phyloP scores from a whole-genome alignment of 1,140 invertebrate species.

The Apis laboriosa region DNA sequence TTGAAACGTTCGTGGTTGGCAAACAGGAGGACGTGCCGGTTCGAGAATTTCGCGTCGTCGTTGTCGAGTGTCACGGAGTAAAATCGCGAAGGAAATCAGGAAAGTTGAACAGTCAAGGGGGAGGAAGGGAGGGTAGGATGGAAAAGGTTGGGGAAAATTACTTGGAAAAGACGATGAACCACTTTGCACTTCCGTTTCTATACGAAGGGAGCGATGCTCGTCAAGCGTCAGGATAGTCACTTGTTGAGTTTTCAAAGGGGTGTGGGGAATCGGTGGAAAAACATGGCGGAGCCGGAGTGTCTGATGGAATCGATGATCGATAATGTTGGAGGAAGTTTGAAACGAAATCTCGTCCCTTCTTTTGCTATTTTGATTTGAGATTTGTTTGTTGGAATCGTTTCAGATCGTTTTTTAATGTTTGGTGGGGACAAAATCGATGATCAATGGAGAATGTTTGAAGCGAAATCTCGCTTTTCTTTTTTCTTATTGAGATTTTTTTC shows the following conservation, averaged over 20 bases:
- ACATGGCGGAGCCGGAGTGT: not conserved
- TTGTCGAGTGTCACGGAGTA: not conserved
- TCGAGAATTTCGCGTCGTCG: conserved; percentile 8
- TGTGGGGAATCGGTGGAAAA: not conserved
- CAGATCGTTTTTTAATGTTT: too few relatives aligned
- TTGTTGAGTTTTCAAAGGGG: conserved; percentile 19
- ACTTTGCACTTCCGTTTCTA: not conserved
- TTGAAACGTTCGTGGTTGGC: conserved; percentile 12
- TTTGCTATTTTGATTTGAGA: not conserved
- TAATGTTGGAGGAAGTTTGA: not conserved
- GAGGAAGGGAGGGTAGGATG: too few relatives aligned
- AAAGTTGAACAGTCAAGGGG: conserved; percentile 1
- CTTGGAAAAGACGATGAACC: not conserved
- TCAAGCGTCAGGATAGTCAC: conserved; percentile 2
- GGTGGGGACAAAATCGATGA: too few relatives aligned
- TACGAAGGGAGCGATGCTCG: not conserved
- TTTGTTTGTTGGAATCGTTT: not conserved
- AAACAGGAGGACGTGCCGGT: conserved; percentile 23
- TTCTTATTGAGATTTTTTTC: too few relatives aligned
- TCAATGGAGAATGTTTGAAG: too few relatives aligned
- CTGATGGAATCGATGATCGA: not conserved
- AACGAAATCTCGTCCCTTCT: not conserved
- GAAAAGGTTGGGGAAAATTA: conserved; percentile 10
- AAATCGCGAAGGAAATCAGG: conserved; percentile 18
- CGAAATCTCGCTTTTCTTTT: too few relatives aligned